phyloP scores from a whole-genome alignment of 2,797 vertebrate genomes.

The Aratinga solstitialis region DNA sequence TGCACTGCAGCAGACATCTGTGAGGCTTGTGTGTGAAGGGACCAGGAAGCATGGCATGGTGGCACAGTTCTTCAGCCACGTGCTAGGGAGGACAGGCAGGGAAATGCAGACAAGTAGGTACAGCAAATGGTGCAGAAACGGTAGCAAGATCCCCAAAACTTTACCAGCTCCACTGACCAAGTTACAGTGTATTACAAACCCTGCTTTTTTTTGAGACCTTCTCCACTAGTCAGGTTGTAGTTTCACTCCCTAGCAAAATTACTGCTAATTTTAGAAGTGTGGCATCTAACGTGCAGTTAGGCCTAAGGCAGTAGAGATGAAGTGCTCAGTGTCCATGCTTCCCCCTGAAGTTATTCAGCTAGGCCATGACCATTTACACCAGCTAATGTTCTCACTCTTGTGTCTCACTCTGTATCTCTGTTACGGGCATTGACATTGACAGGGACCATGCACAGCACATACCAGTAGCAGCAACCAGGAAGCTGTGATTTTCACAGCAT shows the following conservation, averaged over 20 bases:
- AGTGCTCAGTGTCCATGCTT: rapidly evolving
- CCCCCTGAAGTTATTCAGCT: not conserved
- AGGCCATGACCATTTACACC: not conserved
- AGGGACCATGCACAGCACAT: not conserved
- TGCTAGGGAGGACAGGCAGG: not conserved
- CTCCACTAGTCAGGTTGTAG: not conserved
- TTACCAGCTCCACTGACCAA: not conserved
- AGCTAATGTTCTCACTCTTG: not conserved
- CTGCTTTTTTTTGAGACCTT: not conserved
- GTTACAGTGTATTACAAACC: not conserved
- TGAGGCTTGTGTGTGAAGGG: rapidly evolving
- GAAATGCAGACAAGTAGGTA: not conserved
- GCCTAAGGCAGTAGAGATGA: not conserved
- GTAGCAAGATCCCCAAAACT: not conserved
- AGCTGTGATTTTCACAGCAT: not conserved
- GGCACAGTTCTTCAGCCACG: not conserved
- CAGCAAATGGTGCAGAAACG: not conserved
- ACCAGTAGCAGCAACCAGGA: not conserved
- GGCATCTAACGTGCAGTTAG: not conserved
- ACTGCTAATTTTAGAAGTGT: not conserved
- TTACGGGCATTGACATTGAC: not conserved
- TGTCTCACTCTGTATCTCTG: not conserved
- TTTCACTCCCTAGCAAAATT: not conserved
- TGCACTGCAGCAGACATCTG: not conserved
- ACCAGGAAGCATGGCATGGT: not conserved